Conservation (phyloP, 1,140 invertebrate species). For the Vanessa atalanta region DNA sequence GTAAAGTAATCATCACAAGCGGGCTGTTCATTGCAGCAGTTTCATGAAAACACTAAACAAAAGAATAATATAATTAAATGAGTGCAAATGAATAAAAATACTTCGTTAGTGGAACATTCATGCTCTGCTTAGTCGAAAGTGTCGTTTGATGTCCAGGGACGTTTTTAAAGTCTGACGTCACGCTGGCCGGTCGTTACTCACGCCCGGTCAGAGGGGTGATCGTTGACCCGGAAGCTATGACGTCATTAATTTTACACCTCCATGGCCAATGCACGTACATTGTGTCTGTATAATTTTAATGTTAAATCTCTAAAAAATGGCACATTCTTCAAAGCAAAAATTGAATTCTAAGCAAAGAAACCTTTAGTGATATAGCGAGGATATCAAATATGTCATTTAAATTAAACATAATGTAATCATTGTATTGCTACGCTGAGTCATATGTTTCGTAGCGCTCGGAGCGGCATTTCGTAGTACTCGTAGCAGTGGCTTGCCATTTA, state of each 20-base stretch:
- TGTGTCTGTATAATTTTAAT: slow-evolving; percentile 16
- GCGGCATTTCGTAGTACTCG: too few species aligned
- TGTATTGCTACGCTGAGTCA: too few species aligned
- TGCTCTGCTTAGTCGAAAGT: slow-evolving; percentile 6
- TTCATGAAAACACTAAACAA: neutral
- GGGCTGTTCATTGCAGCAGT: neutral
- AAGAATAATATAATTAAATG: neutral
- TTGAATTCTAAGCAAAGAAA: too few species aligned
- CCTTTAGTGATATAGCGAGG: too few species aligned
- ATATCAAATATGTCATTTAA: too few species aligned
- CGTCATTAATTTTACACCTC: slow-evolving; percentile 36
- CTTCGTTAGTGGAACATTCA: slow-evolving; percentile 3
- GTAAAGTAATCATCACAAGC: neutral
- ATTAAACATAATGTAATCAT: too few species aligned
- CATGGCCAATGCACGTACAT: slow-evolving; percentile 10
- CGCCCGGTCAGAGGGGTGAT: slow-evolving; percentile 30
- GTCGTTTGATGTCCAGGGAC: slow-evolving; percentile 20
- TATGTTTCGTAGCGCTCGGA: too few species aligned
- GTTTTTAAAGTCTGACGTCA: slow-evolving; percentile 39
- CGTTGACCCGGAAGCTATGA: slow-evolving; percentile 37
- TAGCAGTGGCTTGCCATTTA: too few species aligned
- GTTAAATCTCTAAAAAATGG: too few species aligned
- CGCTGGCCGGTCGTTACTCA: slow-evolving; percentile 31
- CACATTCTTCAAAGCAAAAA: too few species aligned
- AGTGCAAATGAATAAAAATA: slow-evolving; percentile 7